Evolutionary conservation across 2,797 vertebrate genomes (phyloP), one percentile per base, ranked within the genome.

Genomic region (Sylvia borin): DNA sequence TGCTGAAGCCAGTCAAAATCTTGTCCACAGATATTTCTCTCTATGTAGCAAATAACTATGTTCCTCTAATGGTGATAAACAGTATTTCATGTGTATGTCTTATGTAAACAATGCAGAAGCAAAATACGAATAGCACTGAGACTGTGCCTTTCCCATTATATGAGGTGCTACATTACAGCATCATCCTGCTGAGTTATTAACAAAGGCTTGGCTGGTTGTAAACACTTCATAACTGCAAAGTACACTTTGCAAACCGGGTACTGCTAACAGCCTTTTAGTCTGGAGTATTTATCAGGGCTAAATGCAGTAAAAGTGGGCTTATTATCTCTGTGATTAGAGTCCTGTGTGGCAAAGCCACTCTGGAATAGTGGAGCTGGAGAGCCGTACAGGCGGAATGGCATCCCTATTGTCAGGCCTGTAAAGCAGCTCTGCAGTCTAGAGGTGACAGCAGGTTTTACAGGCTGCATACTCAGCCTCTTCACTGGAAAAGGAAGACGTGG

Each of bases 171-270:
- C 70, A 10, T 72, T 88, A 50, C 16, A 51, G 61, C 54, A 43
- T 92, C 91, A 76, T 80, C 70, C 62, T 88, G 70, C 62, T 68
- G 80, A 89, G 67, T 90, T 92, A 87, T 42, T 89, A 68, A 85
- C 55, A 74, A 77, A 85, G 72, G 27, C 72, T 85, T 71, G 72
- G 27, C 47, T 80, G 58, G n/a, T 54, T 6, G 2, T 77, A 93
- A 92, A 94, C 31, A n/a, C 77, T 83, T 74, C 72, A 75, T 50
- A 62, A 47, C 72, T 83, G 71, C 72, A 51, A 79, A 77, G 65
- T 36, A 64, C 47, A 10, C 62, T 94, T 90, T 68, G 42, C 68
- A 80, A 57, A 82, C 51, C 50, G 38, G 29, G 14, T 91, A 76
- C 85, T 48, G 3, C 48, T 66, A 70, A 60, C 53, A 71, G 43